Base-by-base conservation (phyloP, 1,140 invertebrate genomes). In the Harlomillsia oculata region DNA sequence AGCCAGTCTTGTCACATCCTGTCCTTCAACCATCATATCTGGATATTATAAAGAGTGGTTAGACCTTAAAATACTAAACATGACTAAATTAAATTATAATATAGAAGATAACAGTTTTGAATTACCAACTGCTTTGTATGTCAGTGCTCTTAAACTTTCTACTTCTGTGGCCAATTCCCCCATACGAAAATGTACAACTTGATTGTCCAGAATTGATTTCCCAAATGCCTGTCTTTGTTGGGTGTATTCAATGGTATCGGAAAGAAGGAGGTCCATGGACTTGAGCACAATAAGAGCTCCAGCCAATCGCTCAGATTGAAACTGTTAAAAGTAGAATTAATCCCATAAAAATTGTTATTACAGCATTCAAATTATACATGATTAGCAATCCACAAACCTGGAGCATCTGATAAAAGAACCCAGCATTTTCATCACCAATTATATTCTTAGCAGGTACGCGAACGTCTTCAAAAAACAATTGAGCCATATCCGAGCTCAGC, bases 391-490 rank as follows among this genome's bases (percentile, higher is more conserved):
- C 5, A 32, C 34, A 41, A 39, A 67, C 63, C 67, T 81, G 80
- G 25, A 77, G 37, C 79, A 81, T 82, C 68, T 80, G 79, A 66
- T 80, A 80, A 0, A 72, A 69, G 62, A 81, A 82, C 1, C 79
- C 79, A 63, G 68, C 66, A 14, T 78, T 77, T 66, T 77, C 75
- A 53, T 80, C 77, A 9, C 79, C 79, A 51, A 81, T 79, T 3
- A 80, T 71, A 64, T 80, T 69, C 32, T 67, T 69, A 13, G 67
- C 63, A 8, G 80, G 78, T 2, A 80, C 75, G 16, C 72, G 67
- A 14, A 77, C 76, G 70, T 81, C 73, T 41, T 82, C 79, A 68
- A 80, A 79, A 60, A 72, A 79, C 25, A 80, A 72, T 66, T 77
- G 69, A n/a, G 74, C 77, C 4, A 78, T 81, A 63, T 80, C 80